These are phyloP conservation scores for Nyctibius grandis DNA, from an alignment of 2,797 vertebrate genomes.

Conservation along the genomic window DNA sequence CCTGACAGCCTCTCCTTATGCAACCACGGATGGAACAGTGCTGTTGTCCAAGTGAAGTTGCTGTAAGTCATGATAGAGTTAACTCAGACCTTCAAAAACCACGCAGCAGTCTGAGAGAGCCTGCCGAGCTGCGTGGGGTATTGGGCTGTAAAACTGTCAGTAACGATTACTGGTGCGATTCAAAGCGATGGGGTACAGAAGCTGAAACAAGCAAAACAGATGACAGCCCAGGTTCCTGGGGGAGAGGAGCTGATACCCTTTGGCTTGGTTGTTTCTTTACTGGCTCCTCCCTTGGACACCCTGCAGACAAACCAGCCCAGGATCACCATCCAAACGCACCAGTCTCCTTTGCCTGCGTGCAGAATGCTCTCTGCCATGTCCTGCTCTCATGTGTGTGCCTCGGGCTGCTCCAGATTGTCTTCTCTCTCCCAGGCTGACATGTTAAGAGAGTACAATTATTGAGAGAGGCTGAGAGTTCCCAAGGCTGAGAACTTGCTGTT, in stretches of 20 bases:
- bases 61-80: fast-evolving
- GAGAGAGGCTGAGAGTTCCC: background rate
- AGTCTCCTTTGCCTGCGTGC: background rate
- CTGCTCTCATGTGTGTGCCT: background rate
- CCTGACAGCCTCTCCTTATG: background rate
- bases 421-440: background rate
- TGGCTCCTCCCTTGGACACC: background rate
- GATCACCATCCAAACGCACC: fast-evolving
- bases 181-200: background rate
- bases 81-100: background rate
- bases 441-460: fast-evolving
- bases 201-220: background rate
- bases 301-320: background rate
- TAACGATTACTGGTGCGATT: fast-evolving
- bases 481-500: background rate
- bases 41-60: background rate
- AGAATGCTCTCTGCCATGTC: background rate
- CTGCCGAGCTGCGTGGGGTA: background rate
- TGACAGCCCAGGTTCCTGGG: background rate
- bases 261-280: background rate
- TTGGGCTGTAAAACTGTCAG: background rate
- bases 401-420: background rate
- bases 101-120: background rate
- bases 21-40: background rate
- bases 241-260: background rate